Conservation (phyloP, 2,888 invertebrate species). For the Scelioninae gen. 1 region DNA sequence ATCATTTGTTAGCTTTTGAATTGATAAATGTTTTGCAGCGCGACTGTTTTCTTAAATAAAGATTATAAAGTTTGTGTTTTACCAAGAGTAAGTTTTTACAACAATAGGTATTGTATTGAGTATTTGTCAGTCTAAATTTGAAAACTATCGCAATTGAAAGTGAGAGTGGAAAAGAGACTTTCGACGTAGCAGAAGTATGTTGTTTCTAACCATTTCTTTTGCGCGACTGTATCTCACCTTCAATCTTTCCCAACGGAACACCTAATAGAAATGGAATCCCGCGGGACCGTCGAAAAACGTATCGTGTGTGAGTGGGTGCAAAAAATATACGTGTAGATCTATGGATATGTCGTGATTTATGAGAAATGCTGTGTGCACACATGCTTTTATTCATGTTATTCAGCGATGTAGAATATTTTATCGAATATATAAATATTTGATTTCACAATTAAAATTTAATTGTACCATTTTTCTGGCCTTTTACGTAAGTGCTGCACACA, state of each 20-base stretch:
- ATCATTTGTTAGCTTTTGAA: neutral
- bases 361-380: slow-evolving; percentile 20
- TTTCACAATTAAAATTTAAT: slow-evolving; percentile 22
- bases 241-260: slow-evolving; percentile 55
- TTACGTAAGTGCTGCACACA: too few relatives aligned
- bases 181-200: slow-evolving; percentile 42
- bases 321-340: slow-evolving; percentile 28
- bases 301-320: slow-evolving; percentile 26
- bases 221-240: slow-evolving; percentile 44
- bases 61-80: slow-evolving; percentile 18
- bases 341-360: slow-evolving; percentile 47
- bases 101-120: slow-evolving; percentile 23
- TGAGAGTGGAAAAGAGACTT: slow-evolving; percentile 43
- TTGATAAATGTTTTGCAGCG: slow-evolving; percentile 15
- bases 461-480: neutral
- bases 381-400: slow-evolving; percentile 17
- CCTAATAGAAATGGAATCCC: slow-evolving; percentile 68
- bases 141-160: slow-evolving; percentile 53
- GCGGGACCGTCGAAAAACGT: slow-evolving; percentile 48
- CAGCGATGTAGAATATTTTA: slow-evolving; percentile 12
- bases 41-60: slow-evolving; percentile 20
- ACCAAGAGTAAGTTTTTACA: slow-evolving; percentile 21
- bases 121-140: slow-evolving; percentile 32
- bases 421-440: slow-evolving; percentile 12
- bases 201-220: slow-evolving; percentile 51